Evolutionary conservation across 2,797 vertebrate species (phyloP).

Genomic region (Leptodactylus fallax): DNA sequence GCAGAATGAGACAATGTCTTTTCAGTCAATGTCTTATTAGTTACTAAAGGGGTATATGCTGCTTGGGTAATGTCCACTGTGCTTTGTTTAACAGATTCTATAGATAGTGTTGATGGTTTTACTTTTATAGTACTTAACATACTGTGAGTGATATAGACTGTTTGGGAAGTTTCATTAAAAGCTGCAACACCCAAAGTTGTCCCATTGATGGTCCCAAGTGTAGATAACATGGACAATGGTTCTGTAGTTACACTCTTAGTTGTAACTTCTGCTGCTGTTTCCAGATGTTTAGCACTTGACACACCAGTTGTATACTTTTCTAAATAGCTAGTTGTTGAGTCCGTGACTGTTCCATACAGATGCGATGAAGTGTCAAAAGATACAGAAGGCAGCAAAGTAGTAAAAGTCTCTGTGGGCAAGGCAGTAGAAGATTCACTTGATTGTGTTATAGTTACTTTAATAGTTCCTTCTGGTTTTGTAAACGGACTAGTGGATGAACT

Average conservation of each 20-base stretch:
- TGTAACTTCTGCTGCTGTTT: constrained; percentile 45
- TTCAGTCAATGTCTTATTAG: constrained; percentile 42
- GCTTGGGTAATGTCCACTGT: constrained; percentile 60
- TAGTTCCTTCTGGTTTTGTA: constrained; percentile 60
- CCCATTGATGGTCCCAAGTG: constrained; percentile 63
- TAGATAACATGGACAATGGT: constrained; percentile 61
- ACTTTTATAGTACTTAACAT: constrained; percentile 53
- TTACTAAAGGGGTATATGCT: constrained; percentile 57
- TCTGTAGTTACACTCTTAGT: constrained; percentile 52
- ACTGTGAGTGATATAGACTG: constrained; percentile 24
- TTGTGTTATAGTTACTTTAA: constrained; percentile 51
- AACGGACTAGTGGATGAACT: constrained; percentile 62
- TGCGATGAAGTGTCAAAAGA: constrained; percentile 64
- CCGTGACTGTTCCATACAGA: constrained; percentile 60
- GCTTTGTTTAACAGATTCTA: constrained; percentile 51
- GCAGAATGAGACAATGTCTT: constrained; percentile 52
- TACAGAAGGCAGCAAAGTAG: constrained; percentile 62
- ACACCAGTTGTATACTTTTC: constrained; percentile 54
- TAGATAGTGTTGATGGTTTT: constrained; percentile 51
- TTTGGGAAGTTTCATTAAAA: constrained; percentile 54
- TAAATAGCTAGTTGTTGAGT: constrained; percentile 57
- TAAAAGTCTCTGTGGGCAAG: constrained; percentile 36
- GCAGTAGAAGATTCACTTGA: constrained; percentile 43
- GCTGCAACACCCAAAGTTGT: constrained; percentile 62
- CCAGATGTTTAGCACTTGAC: constrained; percentile 62